A percentile compares a stretch with the other conserved stretches of the same genome.
Conservation (phyloP, 1,140 invertebrate species). For the Drosophila bipectinata region DNA sequence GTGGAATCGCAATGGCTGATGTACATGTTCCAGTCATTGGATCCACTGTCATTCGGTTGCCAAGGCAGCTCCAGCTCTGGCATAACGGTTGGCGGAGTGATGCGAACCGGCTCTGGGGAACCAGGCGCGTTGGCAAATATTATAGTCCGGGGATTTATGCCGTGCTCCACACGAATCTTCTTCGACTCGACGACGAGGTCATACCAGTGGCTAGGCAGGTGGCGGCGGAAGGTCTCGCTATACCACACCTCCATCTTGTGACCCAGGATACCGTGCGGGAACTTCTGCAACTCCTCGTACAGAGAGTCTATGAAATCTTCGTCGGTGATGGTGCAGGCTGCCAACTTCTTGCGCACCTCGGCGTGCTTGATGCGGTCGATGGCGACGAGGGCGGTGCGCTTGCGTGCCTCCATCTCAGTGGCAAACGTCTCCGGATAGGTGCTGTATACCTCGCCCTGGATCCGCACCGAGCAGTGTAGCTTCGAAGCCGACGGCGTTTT, state of each 20-base stretch:
- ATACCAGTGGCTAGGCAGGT: constrained; percentile 72
- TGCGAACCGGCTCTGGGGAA: neutral
- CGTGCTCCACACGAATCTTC: constrained; percentile 63
- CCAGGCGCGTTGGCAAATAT: constrained; percentile 62
- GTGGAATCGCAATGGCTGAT: constrained; percentile 77
- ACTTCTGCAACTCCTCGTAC: constrained; percentile 57
- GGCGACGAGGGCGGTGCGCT: constrained; percentile 57
- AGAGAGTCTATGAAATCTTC: constrained; percentile 65
- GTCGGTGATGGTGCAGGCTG: constrained; percentile 46
- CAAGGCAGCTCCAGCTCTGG: constrained; percentile 52
- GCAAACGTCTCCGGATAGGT: constrained; percentile 71
- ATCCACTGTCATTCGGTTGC: constrained; percentile 7
- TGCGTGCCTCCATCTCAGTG: constrained; percentile 43
- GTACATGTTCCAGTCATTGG: constrained; percentile 73
- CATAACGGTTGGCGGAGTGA: constrained; percentile 8
- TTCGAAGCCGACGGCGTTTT: neutral
- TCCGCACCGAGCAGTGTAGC: constrained; percentile 59
- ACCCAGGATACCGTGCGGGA: constrained; percentile 72
- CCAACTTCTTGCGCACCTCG: constrained; percentile 45
- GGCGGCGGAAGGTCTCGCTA: constrained; percentile 58
- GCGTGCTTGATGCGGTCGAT: constrained; percentile 61
- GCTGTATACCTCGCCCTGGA: constrained; percentile 59
- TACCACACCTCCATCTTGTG: constrained; percentile 77
- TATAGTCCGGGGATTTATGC: constrained; percentile 54
- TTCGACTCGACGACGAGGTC: constrained; percentile 52